These are phyloP conservation scores for Drosophila putrida DNA, from an alignment of 2,888 invertebrate species.

Conservation along the genomic window DNA sequence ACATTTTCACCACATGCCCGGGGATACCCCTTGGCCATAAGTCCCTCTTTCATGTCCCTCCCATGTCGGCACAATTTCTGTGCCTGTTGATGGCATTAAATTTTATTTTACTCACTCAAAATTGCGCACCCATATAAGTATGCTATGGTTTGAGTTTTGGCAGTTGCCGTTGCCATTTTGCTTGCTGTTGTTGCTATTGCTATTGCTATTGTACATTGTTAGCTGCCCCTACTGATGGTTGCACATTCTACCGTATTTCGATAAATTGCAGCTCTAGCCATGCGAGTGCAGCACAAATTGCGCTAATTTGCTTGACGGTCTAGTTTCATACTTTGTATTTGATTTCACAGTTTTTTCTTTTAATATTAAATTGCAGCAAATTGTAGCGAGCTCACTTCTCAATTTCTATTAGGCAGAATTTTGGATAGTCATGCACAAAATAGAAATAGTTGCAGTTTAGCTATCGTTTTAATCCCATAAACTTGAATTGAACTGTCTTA, in stretches of 20 bases:
- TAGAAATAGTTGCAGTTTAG: conserved; percentile 5
- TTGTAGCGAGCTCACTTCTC: conserved; percentile 33
- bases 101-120: conserved; percentile 69
- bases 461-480: neutral
- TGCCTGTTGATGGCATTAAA: conserved; percentile 72
- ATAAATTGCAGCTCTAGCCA: conserved; percentile 62
- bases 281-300: conserved; percentile 68
- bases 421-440: conserved; percentile 33
- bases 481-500: neutral
- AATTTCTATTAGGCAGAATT: conserved; percentile 57
- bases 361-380: conserved; percentile 29
- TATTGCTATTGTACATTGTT: conserved; percentile 64
- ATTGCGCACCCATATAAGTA: conserved; percentile 59
- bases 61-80: neutral
- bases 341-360: conserved; percentile 15
- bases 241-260: conserved; percentile 62
- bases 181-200: conserved; percentile 40
- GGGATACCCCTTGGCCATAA: conserved; percentile 6
- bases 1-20: conserved; percentile 68
- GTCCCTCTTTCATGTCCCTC: too few relatives aligned
- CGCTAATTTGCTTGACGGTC: conserved; percentile 70
- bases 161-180: conserved; percentile 3
- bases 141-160: conserved; percentile 43
- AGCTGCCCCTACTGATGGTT: conserved; percentile 48
- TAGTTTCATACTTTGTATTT: conserved; percentile 48